phyloP scores from a whole-genome alignment of 2,113 vertebrate genomes.

The Petaurus breviceps region DNA sequence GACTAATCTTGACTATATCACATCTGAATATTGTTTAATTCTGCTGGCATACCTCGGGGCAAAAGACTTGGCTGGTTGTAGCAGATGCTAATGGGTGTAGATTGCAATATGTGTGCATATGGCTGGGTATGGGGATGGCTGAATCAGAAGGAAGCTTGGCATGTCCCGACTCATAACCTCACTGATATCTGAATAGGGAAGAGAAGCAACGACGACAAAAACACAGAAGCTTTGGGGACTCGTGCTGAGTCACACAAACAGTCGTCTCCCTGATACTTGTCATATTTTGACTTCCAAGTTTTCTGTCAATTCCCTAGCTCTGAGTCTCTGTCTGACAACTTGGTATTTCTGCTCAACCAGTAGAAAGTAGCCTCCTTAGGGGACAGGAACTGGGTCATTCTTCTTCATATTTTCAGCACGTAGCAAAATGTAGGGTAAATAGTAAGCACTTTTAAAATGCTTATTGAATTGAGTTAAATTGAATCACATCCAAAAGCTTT shows the following conservation, averaged over 20 bases:
- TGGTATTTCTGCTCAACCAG: background rate
- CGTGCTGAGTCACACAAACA: background rate
- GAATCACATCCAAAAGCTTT: background rate
- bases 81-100: background rate
- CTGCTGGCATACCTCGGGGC: background rate
- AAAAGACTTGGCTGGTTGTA: background rate
- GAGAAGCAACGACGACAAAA: background rate
- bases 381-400: background rate
- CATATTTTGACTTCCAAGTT: background rate
- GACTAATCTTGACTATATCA: background rate
- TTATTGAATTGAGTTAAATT: background rate
- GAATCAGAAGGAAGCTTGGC: background rate
- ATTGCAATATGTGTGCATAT: background rate
- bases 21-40: background rate
- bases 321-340: background rate
- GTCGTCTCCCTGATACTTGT: background rate
- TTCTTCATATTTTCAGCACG: background rate
- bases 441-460: background rate
- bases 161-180: background rate
- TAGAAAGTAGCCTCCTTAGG: background rate
- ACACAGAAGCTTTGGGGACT: background rate
- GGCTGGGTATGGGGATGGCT: background rate
- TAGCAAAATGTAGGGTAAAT: background rate
- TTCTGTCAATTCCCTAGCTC: background rate
- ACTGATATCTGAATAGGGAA: background rate